A percentile compares a stretch with the other conserved stretches of the same genome.
These are phyloP conservation scores for Thereva unica DNA, from an alignment of 2,888 invertebrate species.

Conservation along the genomic window DNA sequence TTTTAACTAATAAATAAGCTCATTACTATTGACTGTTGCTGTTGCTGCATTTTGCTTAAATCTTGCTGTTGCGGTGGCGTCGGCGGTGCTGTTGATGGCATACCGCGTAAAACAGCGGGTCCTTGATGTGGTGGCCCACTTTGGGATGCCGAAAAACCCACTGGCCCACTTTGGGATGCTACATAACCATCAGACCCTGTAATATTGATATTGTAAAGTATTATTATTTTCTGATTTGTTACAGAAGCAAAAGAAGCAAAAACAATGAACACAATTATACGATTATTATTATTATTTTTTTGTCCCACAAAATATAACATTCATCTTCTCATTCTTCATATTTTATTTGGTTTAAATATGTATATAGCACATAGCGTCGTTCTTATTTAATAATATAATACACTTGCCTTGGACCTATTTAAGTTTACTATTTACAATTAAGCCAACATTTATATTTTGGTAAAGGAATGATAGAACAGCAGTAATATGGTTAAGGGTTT, in stretches of 20 bases:
- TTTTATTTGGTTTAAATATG: too few species aligned
- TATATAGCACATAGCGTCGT: too few species aligned
- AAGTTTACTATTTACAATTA: too few species aligned
- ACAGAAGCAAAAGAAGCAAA: too few species aligned
- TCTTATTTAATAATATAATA: too few species aligned
- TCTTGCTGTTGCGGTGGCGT: slow-evolving; percentile 50
- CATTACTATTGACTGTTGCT: slow-evolving; percentile 51
- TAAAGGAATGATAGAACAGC: too few species aligned
- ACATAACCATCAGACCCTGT: slow-evolving; percentile 55
- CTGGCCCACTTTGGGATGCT: slow-evolving; percentile 52
- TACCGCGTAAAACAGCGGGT: slow-evolving; percentile 48
- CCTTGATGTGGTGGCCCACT: slow-evolving; percentile 51
- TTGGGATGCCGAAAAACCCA: slow-evolving; percentile 51
- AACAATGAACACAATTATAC: background rate
- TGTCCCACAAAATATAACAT: background rate
- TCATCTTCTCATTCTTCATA: too few species aligned
- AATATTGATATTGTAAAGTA: slow-evolving; percentile 25
- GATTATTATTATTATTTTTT: background rate
- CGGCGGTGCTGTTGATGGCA: slow-evolving; percentile 52
- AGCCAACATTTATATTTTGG: too few species aligned
- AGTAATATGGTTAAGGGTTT: too few species aligned
- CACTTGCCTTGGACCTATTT: too few species aligned
- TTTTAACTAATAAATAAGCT: slow-evolving; percentile 3
- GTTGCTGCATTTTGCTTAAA: slow-evolving; percentile 54
- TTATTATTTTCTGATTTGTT: background rate